Evolutionary conservation across 2,113 vertebrate species (phyloP), one percentile per base, ranked within the genome.

Genomic region (Forbesichthys papilliferus): DNA sequence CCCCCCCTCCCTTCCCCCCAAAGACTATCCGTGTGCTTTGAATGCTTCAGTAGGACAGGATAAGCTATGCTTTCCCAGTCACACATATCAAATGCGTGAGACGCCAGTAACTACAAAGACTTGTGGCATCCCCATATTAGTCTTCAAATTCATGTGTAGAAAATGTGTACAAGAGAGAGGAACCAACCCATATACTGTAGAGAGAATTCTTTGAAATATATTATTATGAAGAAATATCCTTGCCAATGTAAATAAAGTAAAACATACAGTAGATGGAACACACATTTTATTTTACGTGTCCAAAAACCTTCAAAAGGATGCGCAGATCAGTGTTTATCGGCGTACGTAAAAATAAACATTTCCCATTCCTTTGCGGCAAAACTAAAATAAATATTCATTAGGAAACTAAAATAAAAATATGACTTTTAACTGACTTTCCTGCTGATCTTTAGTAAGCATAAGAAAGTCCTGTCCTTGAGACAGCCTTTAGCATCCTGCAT

Each of bases 1-100:
- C 27, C 27, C 85, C 80, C 77, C 88, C 75, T 74, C 74, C 27
- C 27, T 27, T 27, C 78, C 82, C 56, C 69, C 72, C 66, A 61
- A 69, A 85, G 78, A 85, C 61, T 79, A 74, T 49, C 78, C 81
- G 56, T 78, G 75, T 66, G 85, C 86, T 84, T 80, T 87, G 85
- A 84, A 88, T 84, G 81, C 89, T 78, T 79, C 87, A 87, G 80
- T 75, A 86, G 84, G 77, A 86, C 69, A 88, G 86, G 83, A 90
- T 87, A 89, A 91, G 87, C 84, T 81, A 86, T 82, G 89, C 83
- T 91, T 89, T 91, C 71, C 72, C 81, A 87, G 82, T 89, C 88
- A 89, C 79, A 89, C 90, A 90, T 91, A 86, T 87, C 81, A 88
- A 87, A 91, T 86, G 59, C 77, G 83, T 84, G 74, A 84, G 79